Evolutionary conservation across 1,140 invertebrate genomes (phyloP), one percentile per base, ranked within the genome.

Genomic region (Danaus melanippus): DNA sequence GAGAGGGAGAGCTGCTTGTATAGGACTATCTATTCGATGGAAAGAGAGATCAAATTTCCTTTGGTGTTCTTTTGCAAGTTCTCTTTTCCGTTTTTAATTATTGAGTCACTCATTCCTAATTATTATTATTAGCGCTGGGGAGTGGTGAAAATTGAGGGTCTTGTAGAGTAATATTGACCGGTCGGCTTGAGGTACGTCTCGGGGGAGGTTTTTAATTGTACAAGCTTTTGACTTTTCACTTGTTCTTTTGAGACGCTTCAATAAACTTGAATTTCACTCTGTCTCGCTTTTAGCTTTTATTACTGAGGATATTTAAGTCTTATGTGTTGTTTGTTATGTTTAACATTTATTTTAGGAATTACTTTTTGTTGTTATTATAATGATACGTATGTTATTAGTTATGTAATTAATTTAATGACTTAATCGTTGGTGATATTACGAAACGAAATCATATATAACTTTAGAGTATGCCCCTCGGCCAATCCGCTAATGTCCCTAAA

Each of bases 81-180:
- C 81, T 84, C 79, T 85, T 86, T 84, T 87, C 87, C 87, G 86
- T 88, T 88, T 88, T 88, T 88, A 88, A 88, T 88, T 88, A 88
- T 87, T 82, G 86, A 87, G 87, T 86, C 87, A 88, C 87, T 88
- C 87, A 88, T 88, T 87, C 77, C 85, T 87, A 88, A 88, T 88
- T 88, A 88, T 88, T 87, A 84, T 87, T 87, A 88, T 87, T 87
- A 88, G 84, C 79, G 77, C 67, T 67, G 69, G 84, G 84, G 83
- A 84, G 79, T 81, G 80, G 83, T 80, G 83, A 83, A 84, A 83
- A 86, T 84, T 86, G 81, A 84, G 84, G 79, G 81, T 76, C 79
- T 79, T 60, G 67, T 43, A 60, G 64, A 69, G 79, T 71, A 80
- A 80, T 83, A 84, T 84, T 84, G 81, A 86, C 81, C 81, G 83